Evolutionary conservation across 2,888 invertebrate species (phyloP).

Genomic region (Phrixothrix hirtus): DNA sequence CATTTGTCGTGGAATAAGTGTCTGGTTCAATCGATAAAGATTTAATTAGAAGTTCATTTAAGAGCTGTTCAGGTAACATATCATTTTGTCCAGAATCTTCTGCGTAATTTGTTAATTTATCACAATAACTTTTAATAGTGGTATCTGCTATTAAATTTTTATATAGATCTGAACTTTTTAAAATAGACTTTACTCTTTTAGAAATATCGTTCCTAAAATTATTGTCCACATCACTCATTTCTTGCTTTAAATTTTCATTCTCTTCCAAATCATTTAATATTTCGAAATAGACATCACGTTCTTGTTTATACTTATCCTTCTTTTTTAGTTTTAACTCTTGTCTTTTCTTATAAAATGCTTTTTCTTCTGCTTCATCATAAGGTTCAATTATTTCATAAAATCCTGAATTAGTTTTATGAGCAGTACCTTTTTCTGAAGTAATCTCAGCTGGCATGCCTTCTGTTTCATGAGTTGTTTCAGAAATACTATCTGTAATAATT

Average conservation of each 20-base stretch:
- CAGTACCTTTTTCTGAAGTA: slow-evolving; percentile 6
- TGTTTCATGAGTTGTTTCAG: slow-evolving; percentile 2
- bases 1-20: too few relatives aligned
- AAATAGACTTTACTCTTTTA: slow-evolving; percentile 8
- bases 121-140: slow-evolving; percentile 6
- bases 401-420: slow-evolving; percentile 16
- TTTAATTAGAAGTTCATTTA: slow-evolving; percentile 18
- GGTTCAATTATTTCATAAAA: slow-evolving; percentile 20
- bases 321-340: not conserved
- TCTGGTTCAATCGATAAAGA: slow-evolving; percentile 11
- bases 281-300: slow-evolving; percentile 1
- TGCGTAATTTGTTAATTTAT: not conserved
- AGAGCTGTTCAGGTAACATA: not conserved
- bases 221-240: not conserved
- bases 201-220: not conserved
- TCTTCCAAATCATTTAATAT: slow-evolving; percentile 9
- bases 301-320: not conserved
- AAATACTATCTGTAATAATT: not conserved
- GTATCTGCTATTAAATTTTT: slow-evolving; percentile 6
- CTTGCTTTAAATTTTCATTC: slow-evolving; percentile 6
- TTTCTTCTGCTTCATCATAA: slow-evolving; percentile 9
- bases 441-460: slow-evolving; percentile 18
- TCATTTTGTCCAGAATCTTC: not conserved
- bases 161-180: slow-evolving; percentile 11
- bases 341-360: slow-evolving; percentile 11